phyloP scores from a whole-genome alignment of 2,113 vertebrate genomes.

The Pseudonaja textilis region DNA sequence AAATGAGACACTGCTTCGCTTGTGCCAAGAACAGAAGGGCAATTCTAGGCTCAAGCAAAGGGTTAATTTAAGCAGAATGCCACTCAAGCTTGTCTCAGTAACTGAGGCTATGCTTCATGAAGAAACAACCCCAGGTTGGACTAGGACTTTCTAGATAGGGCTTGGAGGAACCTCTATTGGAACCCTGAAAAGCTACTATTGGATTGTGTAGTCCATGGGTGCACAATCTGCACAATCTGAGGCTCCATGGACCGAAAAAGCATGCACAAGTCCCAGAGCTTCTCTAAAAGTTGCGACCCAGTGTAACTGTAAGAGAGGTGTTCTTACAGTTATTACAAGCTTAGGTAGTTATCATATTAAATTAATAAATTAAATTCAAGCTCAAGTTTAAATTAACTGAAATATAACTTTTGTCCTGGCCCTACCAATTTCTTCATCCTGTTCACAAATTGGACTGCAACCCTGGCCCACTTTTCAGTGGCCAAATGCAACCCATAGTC shows the following conservation, averaged over 20 bases:
- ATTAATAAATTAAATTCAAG: background rate
- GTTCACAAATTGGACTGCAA: background rate
- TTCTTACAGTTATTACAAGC: background rate
- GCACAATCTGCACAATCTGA: background rate
- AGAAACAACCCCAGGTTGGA: background rate
- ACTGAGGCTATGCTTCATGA: too few relatives aligned
- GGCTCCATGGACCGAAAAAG: background rate
- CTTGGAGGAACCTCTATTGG: background rate
- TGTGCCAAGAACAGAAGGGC: background rate
- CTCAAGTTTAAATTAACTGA: background rate
- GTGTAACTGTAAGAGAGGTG: background rate
- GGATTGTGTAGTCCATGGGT: background rate
- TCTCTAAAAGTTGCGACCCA: background rate
- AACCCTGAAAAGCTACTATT: background rate
- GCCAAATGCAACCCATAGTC: background rate
- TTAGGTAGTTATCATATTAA: background rate
- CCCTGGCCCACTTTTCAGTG: background rate
- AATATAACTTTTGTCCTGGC: background rate
- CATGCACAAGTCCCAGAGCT: background rate
- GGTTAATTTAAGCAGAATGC: background rate
- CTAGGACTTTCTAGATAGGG: background rate
- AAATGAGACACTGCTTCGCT: background rate
- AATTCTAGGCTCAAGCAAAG: background rate
- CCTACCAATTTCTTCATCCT: background rate
- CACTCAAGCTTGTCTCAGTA: background rate